phyloP scores from a whole-genome alignment of 2,888 invertebrate species.

The Asteroscopus sphinx region DNA sequence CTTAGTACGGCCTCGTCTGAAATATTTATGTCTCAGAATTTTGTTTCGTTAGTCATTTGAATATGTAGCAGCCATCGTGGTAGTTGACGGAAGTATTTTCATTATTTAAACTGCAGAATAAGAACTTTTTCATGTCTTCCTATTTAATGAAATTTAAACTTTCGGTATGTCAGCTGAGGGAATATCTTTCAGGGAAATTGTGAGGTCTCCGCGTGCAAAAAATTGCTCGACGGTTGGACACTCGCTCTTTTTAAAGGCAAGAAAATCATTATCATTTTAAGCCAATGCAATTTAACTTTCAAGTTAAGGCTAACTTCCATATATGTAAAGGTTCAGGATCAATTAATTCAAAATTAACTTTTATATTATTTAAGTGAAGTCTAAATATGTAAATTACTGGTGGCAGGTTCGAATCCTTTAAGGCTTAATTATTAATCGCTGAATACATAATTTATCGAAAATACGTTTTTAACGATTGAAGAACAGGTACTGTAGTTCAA shows the following conservation, averaged over 20 bases:
- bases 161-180: conserved; percentile 35
- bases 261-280: conserved; percentile 3
- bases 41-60: conserved; percentile 53
- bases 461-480: no score
- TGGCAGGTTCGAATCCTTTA: no score
- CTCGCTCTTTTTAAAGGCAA: conserved; percentile 15
- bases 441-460: no score
- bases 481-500: no score
- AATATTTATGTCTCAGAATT: conserved; percentile 49
- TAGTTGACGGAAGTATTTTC: conserved; percentile 53
- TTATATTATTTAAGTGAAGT: no score
- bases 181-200: conserved; percentile 28
- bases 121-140: conserved; percentile 42
- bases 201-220: conserved; percentile 33
- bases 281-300: background rate
- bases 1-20: conserved; percentile 41
- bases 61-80: conserved; percentile 41
- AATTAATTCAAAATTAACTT: no score
- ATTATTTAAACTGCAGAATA: conserved; percentile 51
- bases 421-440: no score
- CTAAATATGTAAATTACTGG: no score
- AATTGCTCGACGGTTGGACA: conserved; percentile 29
- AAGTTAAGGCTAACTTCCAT: conserved; percentile 1
- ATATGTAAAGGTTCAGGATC: background rate
- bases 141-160: conserved; percentile 50